These are phyloP conservation scores for Drosophila asahinai DNA, from an alignment of 1,140 invertebrate genomes.

Conservation along the genomic window DNA sequence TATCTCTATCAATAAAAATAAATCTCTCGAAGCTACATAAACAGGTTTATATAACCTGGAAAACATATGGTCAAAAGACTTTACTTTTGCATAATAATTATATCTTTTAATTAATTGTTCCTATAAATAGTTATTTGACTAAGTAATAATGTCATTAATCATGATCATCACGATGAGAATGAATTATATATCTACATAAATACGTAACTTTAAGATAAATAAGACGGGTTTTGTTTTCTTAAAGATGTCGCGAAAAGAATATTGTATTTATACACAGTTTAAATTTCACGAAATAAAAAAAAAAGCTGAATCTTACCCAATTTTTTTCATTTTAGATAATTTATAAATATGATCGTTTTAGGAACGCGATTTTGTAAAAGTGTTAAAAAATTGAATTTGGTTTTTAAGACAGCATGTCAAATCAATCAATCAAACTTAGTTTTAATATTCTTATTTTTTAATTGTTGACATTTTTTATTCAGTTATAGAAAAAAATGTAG, in stretches of 20 bases:
- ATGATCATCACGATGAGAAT: not conserved
- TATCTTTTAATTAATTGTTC: conserved; percentile 25
- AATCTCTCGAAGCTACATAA: not conserved
- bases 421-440: too few relatives aligned
- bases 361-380: too few relatives aligned
- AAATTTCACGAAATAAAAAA: not conserved
- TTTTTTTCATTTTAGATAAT: too few relatives aligned
- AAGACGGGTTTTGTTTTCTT: not conserved
- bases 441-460: too few relatives aligned
- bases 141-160: not conserved
- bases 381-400: too few relatives aligned
- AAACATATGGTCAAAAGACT: not conserved
- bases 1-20: not conserved
- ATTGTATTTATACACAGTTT: not conserved
- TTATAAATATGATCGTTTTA: too few relatives aligned
- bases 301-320: too few relatives aligned
- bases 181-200: conserved; percentile 10
- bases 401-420: too few relatives aligned
- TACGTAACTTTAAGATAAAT: conserved; percentile 8
- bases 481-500: too few relatives aligned
- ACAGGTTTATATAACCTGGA: not conserved
- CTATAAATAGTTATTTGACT: conserved; percentile 14
- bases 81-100: conserved; percentile 4
- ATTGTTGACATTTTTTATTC: too few relatives aligned
- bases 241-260: not conserved